These are phyloP conservation scores for Plecotus auritus DNA, from an alignment of 2,113 vertebrate species.

Conservation along the genomic window DNA sequence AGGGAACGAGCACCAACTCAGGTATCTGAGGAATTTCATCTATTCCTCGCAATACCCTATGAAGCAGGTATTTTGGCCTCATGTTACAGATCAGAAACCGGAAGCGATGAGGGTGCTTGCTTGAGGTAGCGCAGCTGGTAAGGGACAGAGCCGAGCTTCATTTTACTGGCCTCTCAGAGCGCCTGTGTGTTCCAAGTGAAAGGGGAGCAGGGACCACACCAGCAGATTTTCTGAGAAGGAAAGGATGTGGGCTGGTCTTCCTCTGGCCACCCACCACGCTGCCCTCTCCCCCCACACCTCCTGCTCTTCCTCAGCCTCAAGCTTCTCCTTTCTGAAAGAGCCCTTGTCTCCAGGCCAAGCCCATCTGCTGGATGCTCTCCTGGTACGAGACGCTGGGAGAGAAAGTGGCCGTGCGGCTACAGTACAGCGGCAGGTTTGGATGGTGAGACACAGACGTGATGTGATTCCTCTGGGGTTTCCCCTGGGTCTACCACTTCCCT, in stretches of 20 bases:
- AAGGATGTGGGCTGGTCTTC: not conserved
- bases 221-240: not conserved
- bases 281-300: not conserved
- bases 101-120: not conserved
- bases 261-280: not conserved
- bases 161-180: not conserved
- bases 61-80: not conserved
- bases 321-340: not conserved
- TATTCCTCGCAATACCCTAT: not conserved
- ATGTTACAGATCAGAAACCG: not conserved
- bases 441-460: not conserved
- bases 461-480: not conserved
- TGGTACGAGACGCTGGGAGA: not conserved
- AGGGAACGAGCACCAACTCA: not conserved
- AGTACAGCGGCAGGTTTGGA: not conserved
- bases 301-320: not conserved
- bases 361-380: not conserved
- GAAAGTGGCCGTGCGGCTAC: not conserved
- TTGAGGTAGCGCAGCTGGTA: not conserved
- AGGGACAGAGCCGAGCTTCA: not conserved
- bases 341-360: not conserved
- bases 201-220: not conserved
- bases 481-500: not conserved
- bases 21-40: slow-evolving; percentile 6
- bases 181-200: not conserved